phyloP scores from a whole-genome alignment of 2,888 invertebrate genomes.

The Noctuana brunneofusca region DNA sequence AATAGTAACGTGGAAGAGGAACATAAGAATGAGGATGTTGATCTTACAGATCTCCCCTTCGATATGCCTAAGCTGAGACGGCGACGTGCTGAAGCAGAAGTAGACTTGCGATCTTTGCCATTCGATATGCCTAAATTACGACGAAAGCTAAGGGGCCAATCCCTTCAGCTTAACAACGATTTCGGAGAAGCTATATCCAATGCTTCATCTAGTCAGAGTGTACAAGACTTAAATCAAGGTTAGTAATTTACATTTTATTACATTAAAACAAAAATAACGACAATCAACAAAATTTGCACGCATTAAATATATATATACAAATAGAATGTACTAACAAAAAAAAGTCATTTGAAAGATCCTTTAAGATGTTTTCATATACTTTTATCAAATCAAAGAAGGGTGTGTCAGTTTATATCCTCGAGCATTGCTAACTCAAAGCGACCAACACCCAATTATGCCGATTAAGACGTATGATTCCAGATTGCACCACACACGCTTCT shows the following conservation, averaged over 20 bases:
- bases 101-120: constrained; percentile 91
- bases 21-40: constrained; percentile 85
- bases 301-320: no score
- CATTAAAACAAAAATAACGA: neutral
- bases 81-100: constrained; percentile 88
- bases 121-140: constrained; percentile 96
- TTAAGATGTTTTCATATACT: neutral
- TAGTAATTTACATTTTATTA: constrained; percentile 45
- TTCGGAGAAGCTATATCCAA: constrained; percentile 89
- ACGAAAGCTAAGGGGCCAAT: constrained; percentile 86
- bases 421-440: constrained; percentile 65
- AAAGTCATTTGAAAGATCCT: neutral
- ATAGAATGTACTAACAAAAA: no score
- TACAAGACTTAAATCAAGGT: constrained; percentile 89
- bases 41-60: constrained; percentile 91
- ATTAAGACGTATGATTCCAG: constrained; percentile 78
- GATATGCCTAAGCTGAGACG: constrained; percentile 94
- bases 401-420: constrained; percentile 66
- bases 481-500: constrained; percentile 65
- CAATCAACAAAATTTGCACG: neutral
- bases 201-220: constrained; percentile 91
- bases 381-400: constrained; percentile 54
- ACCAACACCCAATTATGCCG: constrained; percentile 75
- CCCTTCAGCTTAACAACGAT: constrained; percentile 82
- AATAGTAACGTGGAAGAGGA: no score